Percentiles rank a stretch among this genome's conserved stretches.
Conservation (phyloP, 2,888 invertebrate genomes). For the Axea sp. region DNA sequence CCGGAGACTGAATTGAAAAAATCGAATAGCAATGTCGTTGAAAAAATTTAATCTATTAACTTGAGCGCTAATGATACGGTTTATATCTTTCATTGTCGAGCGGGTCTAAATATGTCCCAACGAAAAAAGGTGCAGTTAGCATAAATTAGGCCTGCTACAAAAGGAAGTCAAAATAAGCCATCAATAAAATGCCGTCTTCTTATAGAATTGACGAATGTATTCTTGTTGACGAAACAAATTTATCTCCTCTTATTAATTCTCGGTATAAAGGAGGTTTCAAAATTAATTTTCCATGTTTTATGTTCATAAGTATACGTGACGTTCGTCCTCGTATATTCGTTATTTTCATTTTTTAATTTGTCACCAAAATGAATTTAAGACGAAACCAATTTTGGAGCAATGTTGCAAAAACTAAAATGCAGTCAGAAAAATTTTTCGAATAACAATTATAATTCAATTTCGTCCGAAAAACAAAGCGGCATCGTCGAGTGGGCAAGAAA, state of each 20-base stretch:
- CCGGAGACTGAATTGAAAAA: no score
- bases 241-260: constrained; percentile 1
- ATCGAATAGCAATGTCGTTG: not conserved
- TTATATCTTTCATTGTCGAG: not conserved
- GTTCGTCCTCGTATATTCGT: no score
- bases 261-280: not conserved
- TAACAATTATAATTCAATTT: constrained; percentile 47
- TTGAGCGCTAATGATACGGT: constrained; percentile 27
- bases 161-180: constrained; percentile 45
- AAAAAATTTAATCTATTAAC: constrained; percentile 21
- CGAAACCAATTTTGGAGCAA: not conserved
- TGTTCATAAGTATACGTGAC: no score
- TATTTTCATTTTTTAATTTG: constrained; percentile 8
- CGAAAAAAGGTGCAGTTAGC: constrained; percentile 32
- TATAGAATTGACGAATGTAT: constrained; percentile 13
- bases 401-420: constrained; percentile 2
- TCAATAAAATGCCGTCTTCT: constrained; percentile 26
- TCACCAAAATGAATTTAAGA: constrained; percentile 3
- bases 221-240: constrained; percentile 1
- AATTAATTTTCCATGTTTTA: no score
- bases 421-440: constrained; percentile 2
- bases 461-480: constrained; percentile 23
- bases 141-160: constrained; percentile 31
- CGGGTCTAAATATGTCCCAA: constrained; percentile 19
- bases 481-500: constrained; percentile 16